Evolutionary conservation across 2,888 invertebrate genomes (phyloP).

Genomic region (Eristalis pertinax): DNA sequence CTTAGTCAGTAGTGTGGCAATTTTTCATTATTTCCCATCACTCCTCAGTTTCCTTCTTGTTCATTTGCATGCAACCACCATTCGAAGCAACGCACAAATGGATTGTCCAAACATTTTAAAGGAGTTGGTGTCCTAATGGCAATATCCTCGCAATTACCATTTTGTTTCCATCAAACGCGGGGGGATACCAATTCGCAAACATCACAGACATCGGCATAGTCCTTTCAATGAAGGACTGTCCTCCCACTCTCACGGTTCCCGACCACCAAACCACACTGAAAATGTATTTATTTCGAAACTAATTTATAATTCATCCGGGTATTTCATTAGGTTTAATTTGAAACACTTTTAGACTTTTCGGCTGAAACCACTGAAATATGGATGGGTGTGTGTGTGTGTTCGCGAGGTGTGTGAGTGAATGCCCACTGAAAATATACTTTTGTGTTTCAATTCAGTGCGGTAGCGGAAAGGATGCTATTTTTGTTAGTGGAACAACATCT

Average conservation of each 20-base stretch:
- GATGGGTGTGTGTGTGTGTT: neutral
- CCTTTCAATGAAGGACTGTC: neutral
- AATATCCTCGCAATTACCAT: slow-evolving; percentile 72
- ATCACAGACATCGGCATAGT: slow-evolving; percentile 61
- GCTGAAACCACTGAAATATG: slow-evolving; percentile 46
- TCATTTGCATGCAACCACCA: neutral
- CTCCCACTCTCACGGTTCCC: neutral
- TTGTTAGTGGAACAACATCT: slow-evolving; percentile 15
- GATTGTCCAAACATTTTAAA: slow-evolving; percentile 28
- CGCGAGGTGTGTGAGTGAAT: neutral
- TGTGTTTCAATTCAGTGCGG: neutral
- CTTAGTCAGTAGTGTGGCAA: neutral
- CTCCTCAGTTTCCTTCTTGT: neutral
- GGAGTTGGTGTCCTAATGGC: slow-evolving; percentile 68
- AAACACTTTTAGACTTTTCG: slow-evolving; percentile 74
- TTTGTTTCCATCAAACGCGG: slow-evolving; percentile 53
- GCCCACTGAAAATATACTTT: neutral
- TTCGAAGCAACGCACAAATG: neutral
- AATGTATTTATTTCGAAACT: slow-evolving; percentile 73
- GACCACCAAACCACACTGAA: slow-evolving; percentile 28
- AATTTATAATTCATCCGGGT: slow-evolving; percentile 76
- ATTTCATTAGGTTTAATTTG: slow-evolving; percentile 76
- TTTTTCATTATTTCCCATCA: neutral
- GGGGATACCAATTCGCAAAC: slow-evolving; percentile 62
- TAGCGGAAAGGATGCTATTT: slow-evolving; percentile 1